Percentiles rank a stretch among this genome's conserved stretches.
These are phyloP conservation scores for Drosophila aldrichi DNA, from an alignment of 2,888 invertebrate species.

Conservation along the genomic window DNA sequence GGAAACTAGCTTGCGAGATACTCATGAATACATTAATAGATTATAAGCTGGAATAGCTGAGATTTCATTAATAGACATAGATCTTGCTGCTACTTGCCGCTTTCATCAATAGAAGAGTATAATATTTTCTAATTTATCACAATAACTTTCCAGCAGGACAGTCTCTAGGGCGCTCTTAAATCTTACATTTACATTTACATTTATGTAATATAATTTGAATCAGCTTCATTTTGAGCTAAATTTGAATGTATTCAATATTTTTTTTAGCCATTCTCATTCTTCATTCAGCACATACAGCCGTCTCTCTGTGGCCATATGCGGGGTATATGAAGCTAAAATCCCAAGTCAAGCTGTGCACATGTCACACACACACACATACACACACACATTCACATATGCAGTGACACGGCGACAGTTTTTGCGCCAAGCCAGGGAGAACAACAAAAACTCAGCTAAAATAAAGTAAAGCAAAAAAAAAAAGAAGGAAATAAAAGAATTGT, in stretches of 20 bases:
- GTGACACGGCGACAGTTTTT: conserved; percentile 59
- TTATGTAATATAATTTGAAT: neutral
- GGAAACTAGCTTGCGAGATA: neutral
- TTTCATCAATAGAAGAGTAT: no score
- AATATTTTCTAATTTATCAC: no score
- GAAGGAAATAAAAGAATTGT: conserved; percentile 6
- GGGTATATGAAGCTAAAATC: conserved; percentile 28
- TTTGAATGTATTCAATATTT: neutral
- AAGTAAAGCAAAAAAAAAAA: no score
- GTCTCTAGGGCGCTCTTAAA: no score
- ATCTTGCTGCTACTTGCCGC: no score
- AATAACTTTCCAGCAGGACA: no score
- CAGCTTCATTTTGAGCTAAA: neutral
- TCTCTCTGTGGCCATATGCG: neutral
- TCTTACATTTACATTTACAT: no score
- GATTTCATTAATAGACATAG: no score
- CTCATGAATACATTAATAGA: conserved; percentile 1
- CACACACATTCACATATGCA: conserved; percentile 36
- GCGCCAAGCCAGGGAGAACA: conserved; percentile 14
- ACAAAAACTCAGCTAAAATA: conserved; percentile 4
- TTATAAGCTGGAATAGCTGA: no score
- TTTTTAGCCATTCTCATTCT: neutral
- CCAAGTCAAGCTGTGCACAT: conserved; percentile 64
- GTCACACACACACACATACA: conserved; percentile 42
- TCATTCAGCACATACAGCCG: neutral